A percentile compares a stretch with the other conserved stretches of the same genome.
Conservation (phyloP, 2,797 vertebrate genomes). For the Oreochromis grahami region DNA sequence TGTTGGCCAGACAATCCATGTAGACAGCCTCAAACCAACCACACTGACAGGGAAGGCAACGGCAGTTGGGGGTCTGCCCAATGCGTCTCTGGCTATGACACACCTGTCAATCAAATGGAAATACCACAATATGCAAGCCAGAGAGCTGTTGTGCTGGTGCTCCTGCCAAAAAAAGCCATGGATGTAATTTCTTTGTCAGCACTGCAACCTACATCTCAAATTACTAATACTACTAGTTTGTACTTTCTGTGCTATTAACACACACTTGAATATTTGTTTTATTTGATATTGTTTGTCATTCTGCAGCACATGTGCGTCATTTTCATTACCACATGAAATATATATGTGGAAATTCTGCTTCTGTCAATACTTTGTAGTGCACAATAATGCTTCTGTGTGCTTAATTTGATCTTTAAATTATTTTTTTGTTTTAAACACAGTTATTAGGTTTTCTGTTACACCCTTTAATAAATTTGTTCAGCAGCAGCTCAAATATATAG, state of each 20-base stretch:
- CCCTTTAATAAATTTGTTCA: background rate
- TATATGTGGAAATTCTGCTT: background rate
- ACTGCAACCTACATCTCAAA: conserved; percentile 34
- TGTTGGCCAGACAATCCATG: conserved; percentile 74
- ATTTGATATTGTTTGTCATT: background rate
- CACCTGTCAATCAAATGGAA: conserved; percentile 71
- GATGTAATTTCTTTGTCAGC: conserved; percentile 48
- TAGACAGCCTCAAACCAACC: conserved; percentile 71
- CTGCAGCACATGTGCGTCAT: background rate
- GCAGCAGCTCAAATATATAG: background rate
- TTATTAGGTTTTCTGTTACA: background rate
- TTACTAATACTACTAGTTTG: conserved; percentile 14
- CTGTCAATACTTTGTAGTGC: conserved; percentile 3
- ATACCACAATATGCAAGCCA: conserved; percentile 55
- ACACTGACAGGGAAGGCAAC: conserved; percentile 59
- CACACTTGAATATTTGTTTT: background rate
- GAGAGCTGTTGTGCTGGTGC: conserved; percentile 42
- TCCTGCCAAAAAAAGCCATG: conserved; percentile 41
- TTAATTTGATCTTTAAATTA: background rate
- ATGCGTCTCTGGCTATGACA: conserved; percentile 70
- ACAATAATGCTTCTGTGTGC: background rate
- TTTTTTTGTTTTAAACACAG: background rate
- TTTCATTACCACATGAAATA: background rate
- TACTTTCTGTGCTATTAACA: conserved; percentile 3
- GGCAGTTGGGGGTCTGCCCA: conserved; percentile 70